Conservation (phyloP, 2,888 invertebrate species). For the Leptopilina myrica region DNA sequence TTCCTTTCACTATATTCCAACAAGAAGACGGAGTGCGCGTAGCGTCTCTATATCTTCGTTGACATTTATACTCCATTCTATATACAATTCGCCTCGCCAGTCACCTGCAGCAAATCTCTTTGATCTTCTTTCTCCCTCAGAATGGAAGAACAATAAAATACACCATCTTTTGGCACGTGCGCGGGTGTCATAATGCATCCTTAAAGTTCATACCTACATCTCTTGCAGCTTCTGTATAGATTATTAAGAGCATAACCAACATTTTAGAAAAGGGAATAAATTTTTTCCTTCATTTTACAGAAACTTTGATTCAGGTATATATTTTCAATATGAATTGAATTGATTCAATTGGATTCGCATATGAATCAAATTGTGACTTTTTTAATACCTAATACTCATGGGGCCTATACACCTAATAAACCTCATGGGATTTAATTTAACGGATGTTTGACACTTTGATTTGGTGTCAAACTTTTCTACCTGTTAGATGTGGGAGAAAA, state of each 20-base stretch:
- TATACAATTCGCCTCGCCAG: slow-evolving; percentile 23
- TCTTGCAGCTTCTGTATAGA: not conserved
- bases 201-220: not conserved
- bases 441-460: too few species aligned
- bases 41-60: slow-evolving; percentile 54
- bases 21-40: slow-evolving; percentile 57
- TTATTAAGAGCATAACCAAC: not conserved
- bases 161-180: slow-evolving; percentile 4
- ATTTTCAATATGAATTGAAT: too few species aligned
- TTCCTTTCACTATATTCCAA: slow-evolving; percentile 39
- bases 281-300: too few species aligned
- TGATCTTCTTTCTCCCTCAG: slow-evolving; percentile 9
- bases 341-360: too few species aligned
- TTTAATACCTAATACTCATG: too few species aligned
- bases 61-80: slow-evolving; percentile 62
- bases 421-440: too few species aligned
- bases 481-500: not conserved
- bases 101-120: slow-evolving; percentile 8
- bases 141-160: too few species aligned
- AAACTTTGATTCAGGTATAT: too few species aligned
- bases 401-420: too few species aligned
- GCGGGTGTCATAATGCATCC: slow-evolving; percentile 28
- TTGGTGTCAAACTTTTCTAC: too few species aligned
- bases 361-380: too few species aligned
- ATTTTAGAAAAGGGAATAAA: too few species aligned